Conservation (phyloP, 2,113 vertebrate genomes). For the Aviceda subcristata region DNA sequence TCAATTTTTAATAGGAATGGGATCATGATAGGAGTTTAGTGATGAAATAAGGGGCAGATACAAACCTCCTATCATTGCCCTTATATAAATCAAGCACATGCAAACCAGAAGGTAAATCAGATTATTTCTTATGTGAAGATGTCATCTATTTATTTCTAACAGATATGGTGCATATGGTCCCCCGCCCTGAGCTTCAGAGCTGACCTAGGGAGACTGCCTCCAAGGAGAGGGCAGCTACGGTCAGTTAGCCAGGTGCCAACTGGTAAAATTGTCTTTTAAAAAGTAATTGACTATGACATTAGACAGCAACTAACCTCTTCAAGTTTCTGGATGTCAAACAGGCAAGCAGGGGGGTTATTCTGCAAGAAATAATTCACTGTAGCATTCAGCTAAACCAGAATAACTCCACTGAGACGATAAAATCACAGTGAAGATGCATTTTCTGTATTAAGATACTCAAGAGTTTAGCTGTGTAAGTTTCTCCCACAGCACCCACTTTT, state of each 20-base stretch:
- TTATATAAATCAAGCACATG: neutral
- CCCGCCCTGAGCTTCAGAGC: neutral
- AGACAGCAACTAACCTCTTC: neutral
- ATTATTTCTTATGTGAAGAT: neutral
- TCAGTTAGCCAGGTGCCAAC: neutral
- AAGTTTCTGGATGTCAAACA: neutral
- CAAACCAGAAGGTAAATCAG: neutral
- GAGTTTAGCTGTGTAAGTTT: neutral
- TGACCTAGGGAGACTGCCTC: neutral
- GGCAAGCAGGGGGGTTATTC: neutral
- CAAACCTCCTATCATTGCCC: neutral
- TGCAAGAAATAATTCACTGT: neutral
- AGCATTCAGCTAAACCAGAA: neutral
- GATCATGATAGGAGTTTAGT: neutral
- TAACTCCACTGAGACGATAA: neutral
- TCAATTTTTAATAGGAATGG: neutral
- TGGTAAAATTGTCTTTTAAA: neutral
- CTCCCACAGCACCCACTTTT: neutral
- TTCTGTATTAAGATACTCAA: neutral
- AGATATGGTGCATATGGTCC: neutral
- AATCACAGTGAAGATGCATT: neutral
- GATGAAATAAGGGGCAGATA: neutral
- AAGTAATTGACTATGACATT: conserved; percentile 4
- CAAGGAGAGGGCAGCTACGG: neutral
- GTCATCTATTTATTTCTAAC: neutral